Evolutionary conservation across 2,797 vertebrate species (phyloP).

Genomic region (Parotocinclus haroldoi): DNA sequence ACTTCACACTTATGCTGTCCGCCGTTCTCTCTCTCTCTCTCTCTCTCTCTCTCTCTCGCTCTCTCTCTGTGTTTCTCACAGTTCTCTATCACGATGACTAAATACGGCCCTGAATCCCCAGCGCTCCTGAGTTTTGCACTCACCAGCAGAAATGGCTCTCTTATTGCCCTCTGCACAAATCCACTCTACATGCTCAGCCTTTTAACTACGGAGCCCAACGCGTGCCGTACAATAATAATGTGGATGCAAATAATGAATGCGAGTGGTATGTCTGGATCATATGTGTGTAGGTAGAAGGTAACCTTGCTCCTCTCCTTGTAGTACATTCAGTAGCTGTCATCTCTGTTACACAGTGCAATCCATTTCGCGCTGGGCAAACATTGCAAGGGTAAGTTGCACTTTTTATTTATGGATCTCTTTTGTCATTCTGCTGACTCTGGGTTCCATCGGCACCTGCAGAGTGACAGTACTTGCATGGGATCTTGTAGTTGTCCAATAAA

Average conservation of each 20-base stretch:
- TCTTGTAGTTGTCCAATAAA: too few relatives aligned
- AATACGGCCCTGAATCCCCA: constrained; percentile 45
- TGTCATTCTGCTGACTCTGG: too few relatives aligned
- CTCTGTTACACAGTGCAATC: constrained; percentile 35
- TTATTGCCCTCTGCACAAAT: constrained; percentile 34
- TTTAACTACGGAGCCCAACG: constrained; percentile 40
- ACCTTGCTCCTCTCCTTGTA: constrained; percentile 43
- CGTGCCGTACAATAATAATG: constrained; percentile 30
- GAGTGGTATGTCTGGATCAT: constrained; percentile 17
- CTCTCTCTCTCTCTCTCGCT: too few relatives aligned
- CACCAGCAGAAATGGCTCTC: constrained; percentile 48
- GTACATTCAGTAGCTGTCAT: constrained; percentile 28
- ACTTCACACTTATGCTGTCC: too few relatives aligned
- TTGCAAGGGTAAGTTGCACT: background rate
- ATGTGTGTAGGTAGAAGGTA: constrained; percentile 1
- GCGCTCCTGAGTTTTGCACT: constrained; percentile 29
- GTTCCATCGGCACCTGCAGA: too few relatives aligned
- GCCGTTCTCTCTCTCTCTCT: too few relatives aligned
- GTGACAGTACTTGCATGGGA: too few relatives aligned
- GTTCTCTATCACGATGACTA: constrained; percentile 16
- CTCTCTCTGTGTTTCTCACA: background rate
- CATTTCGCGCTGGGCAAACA: constrained; percentile 25
- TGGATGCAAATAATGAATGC: constrained; percentile 40
- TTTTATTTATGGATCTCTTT: too few relatives aligned
- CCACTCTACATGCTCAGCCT: constrained; percentile 41